These are phyloP conservation scores for Andrena cerasifolii DNA, from an alignment of 1,140 invertebrate species.

Conservation along the genomic window DNA sequence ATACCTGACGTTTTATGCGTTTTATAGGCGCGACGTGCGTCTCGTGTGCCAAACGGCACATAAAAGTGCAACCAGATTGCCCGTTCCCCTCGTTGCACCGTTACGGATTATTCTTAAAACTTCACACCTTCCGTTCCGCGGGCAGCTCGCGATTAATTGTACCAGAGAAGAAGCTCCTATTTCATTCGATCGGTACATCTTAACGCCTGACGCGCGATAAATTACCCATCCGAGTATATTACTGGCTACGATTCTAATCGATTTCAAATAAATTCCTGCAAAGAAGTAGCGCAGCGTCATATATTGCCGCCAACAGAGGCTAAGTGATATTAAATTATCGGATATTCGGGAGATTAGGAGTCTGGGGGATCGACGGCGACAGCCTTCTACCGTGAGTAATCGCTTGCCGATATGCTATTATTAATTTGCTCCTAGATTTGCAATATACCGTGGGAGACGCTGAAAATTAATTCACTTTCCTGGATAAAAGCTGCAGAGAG, in stretches of 20 bases:
- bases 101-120: slow-evolving; percentile 66
- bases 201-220: neutral
- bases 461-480: too few relatives aligned
- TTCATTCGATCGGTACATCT: neutral
- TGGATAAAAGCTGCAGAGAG: neutral
- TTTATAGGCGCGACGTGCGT: slow-evolving; percentile 76
- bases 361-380: neutral
- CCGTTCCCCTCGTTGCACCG: slow-evolving; percentile 63
- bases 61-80: slow-evolving; percentile 65
- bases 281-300: too few relatives aligned
- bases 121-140: slow-evolving; percentile 33
- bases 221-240: neutral
- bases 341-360: neutral
- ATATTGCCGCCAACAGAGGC: neutral
- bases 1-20: slow-evolving; percentile 76
- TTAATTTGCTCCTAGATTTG: neutral
- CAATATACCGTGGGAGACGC: too few relatives aligned
- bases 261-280: neutral
- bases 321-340: neutral
- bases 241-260: neutral
- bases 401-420: neutral
- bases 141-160: slow-evolving; percentile 7
- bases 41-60: slow-evolving; percentile 73
- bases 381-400: neutral
- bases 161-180: neutral